Percentiles rank a stretch among this genome's conserved stretches.
Evolutionary conservation across 2,888 invertebrate species (phyloP).

Genomic region (Beris morrisii): DNA sequence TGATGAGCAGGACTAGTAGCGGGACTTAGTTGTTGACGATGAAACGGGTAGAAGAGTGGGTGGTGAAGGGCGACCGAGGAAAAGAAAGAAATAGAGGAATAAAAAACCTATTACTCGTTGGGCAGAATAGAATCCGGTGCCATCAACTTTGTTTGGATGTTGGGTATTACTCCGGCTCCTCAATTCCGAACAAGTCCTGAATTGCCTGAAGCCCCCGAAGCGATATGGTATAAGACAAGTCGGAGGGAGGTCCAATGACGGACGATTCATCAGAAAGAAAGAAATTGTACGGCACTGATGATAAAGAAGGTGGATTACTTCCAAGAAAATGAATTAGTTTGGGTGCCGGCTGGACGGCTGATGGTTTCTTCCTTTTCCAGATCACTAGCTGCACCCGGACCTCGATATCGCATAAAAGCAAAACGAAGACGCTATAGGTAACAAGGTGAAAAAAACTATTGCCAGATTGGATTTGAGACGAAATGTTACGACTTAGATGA

Average conservation of each 20-base stretch:
- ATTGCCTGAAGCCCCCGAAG: constrained; percentile 11
- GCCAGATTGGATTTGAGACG: constrained; percentile 6
- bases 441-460: constrained; percentile 3
- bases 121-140: constrained; percentile 16
- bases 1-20: not conserved
- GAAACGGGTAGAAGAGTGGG: not conserved
- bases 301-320: constrained; percentile 29
- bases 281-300: constrained; percentile 20
- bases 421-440: not conserved
- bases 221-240: constrained; percentile 9
- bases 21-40: not conserved
- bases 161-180: constrained; percentile 16
- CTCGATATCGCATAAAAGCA: not conserved
- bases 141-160: constrained; percentile 12
- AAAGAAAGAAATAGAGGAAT: constrained; percentile 16
- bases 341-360: constrained; percentile 27
- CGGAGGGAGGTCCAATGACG: constrained; percentile 15
- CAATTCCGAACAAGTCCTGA: constrained; percentile 5
- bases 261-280: constrained; percentile 27
- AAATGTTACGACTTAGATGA: constrained; percentile 10
- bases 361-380: constrained; percentile 11
- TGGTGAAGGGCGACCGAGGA: not conserved
- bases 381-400: constrained; percentile 19
- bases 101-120: constrained; percentile 29
- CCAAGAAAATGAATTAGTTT: constrained; percentile 29